Percentiles rank a stretch among this genome's conserved stretches.
Evolutionary conservation across 2,888 invertebrate genomes (phyloP).

Genomic region (Pyrrhosoma nymphula): DNA sequence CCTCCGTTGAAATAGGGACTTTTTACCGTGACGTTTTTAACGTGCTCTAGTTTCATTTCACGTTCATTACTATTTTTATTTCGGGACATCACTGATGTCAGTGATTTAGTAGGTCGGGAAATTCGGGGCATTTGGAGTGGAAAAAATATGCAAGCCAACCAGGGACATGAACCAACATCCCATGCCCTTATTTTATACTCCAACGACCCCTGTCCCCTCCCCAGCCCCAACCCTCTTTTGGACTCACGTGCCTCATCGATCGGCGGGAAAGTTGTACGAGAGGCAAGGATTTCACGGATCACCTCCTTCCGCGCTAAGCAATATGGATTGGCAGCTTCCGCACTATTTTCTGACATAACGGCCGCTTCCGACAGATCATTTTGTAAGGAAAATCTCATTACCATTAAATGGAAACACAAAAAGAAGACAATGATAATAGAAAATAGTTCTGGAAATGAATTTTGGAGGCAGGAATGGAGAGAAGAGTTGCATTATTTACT

Average conservation of each 20-base stretch:
- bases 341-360: neutral
- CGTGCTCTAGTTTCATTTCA: neutral
- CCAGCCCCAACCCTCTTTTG: neutral
- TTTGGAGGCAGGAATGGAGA: neutral
- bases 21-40: neutral
- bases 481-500: neutral
- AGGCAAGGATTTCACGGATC: slow-evolving; percentile 1
- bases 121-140: slow-evolving; percentile 20
- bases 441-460: neutral
- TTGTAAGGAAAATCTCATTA: neutral
- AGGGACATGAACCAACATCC: neutral
- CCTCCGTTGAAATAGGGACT: neutral
- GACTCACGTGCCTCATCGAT: neutral
- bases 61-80: neutral
- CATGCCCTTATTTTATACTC: slow-evolving; percentile 2
- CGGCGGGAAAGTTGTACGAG: neutral
- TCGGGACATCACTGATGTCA: neutral
- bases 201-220: neutral
- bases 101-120: neutral
- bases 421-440: neutral
- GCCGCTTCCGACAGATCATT: slow-evolving; percentile 6
- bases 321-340: slow-evolving; percentile 27
- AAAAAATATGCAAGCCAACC: slow-evolving; percentile 27
- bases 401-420: neutral
- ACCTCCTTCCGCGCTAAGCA: neutral